phyloP scores from a whole-genome alignment of 2,113 vertebrate genomes.

The Tetrao urogallus region DNA sequence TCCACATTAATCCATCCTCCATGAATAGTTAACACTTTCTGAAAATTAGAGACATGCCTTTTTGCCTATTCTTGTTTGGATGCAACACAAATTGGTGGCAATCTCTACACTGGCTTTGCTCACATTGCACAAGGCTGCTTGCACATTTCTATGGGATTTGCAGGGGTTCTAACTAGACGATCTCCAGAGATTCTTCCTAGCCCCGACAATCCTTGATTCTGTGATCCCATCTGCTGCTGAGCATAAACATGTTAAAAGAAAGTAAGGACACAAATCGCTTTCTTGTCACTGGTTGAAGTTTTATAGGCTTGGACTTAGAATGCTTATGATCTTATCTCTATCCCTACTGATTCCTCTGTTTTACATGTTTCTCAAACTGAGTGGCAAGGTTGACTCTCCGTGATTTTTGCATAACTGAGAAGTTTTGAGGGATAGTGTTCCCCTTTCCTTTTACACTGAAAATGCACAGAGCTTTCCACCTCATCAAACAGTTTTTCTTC shows the following conservation, averaged over 20 bases:
- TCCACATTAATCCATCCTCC: no score
- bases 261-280: neutral
- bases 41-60: no score
- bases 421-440: neutral
- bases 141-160: no score
- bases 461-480: neutral
- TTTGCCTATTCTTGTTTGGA: no score
- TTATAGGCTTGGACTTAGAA: neutral
- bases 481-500: neutral
- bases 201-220: no score
- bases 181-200: no score
- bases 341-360: neutral
- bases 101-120: no score
- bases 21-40: no score
- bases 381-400: neutral
- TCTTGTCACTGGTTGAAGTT: neutral
- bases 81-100: no score
- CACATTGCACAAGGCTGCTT: no score
- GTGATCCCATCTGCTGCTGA: neutral
- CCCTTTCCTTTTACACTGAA: neutral
- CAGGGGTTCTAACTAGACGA: no score
- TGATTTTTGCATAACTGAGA: neutral
- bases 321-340: neutral
- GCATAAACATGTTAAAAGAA: neutral
- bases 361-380: neutral